Evolutionary conservation across 2,113 vertebrate genomes (phyloP).

Genomic region (Psephotus haematonotus): DNA sequence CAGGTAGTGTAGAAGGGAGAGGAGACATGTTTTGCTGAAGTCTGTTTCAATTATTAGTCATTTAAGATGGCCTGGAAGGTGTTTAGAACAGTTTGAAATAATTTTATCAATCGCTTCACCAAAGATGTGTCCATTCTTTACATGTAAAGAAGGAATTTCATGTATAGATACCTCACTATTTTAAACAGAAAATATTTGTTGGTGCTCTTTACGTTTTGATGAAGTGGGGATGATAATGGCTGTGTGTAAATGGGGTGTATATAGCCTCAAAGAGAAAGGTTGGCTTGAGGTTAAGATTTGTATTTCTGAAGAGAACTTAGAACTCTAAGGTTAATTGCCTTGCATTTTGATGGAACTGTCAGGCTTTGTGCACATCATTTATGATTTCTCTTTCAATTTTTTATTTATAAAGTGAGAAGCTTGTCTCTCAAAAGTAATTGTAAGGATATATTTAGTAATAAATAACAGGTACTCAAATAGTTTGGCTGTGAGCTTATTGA

Average conservation of each 20-base stretch:
- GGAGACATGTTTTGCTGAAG: not conserved
- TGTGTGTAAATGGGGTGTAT: not conserved
- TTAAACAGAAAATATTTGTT: not conserved
- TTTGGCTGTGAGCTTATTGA: not conserved
- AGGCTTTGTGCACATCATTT: not conserved
- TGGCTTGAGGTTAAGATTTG: not conserved
- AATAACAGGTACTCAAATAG: not conserved
- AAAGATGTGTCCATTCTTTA: not conserved
- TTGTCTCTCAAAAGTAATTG: not conserved
- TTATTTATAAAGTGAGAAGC: not conserved
- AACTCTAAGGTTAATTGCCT: not conserved
- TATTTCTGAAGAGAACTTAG: not conserved
- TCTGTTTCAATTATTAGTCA: not conserved
- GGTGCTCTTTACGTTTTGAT: not conserved
- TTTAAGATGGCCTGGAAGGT: not conserved
- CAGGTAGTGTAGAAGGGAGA: not conserved
- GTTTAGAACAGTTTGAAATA: not conserved
- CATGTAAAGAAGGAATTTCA: not conserved
- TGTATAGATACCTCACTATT: not conserved
- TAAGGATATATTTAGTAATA: not conserved
- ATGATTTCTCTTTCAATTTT: not conserved
- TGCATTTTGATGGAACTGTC: not conserved
- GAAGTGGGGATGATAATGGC: not conserved
- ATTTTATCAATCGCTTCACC: not conserved
- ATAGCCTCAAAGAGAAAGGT: not conserved